Evolutionary conservation across 2,113 vertebrate species (phyloP).

Genomic region (Leiothrix lutea): DNA sequence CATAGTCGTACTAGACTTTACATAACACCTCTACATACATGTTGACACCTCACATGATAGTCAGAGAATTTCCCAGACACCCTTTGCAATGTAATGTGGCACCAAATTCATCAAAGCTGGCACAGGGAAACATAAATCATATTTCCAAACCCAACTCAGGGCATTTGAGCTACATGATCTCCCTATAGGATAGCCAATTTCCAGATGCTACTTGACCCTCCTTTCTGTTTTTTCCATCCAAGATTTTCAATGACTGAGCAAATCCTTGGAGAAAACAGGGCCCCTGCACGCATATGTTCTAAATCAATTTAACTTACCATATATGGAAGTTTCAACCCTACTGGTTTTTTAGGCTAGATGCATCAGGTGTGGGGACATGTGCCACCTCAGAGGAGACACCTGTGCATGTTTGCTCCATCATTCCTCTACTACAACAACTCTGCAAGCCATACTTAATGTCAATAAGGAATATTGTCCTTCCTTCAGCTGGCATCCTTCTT

Average conservation of each 20-base stretch:
- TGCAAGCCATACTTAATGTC: not conserved
- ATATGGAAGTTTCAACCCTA: not conserved
- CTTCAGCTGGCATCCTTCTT: not conserved
- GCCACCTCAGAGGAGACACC: not conserved
- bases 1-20: constrained; percentile 62
- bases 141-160: not conserved
- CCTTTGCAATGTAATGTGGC: constrained; percentile 50
- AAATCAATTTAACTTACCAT: not conserved
- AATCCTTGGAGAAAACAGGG: not conserved
- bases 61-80: constrained; percentile 62
- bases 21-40: constrained; percentile 67
- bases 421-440: not conserved
- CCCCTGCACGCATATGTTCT: not conserved
- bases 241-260: not conserved
- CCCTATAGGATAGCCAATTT: not conserved
- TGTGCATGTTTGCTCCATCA: not conserved
- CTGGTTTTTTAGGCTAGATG: not conserved
- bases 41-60: constrained; percentile 68
- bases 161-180: not conserved
- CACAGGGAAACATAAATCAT: constrained; percentile 11
- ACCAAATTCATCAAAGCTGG: constrained; percentile 60
- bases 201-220: not conserved
- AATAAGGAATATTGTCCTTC: not conserved
- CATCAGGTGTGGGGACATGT: not conserved
- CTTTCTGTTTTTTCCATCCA: not conserved